Evolutionary conservation across 2,113 vertebrate species (phyloP), one percentile per base, ranked within the genome.

Genomic region (Oostethus manadensis): DNA sequence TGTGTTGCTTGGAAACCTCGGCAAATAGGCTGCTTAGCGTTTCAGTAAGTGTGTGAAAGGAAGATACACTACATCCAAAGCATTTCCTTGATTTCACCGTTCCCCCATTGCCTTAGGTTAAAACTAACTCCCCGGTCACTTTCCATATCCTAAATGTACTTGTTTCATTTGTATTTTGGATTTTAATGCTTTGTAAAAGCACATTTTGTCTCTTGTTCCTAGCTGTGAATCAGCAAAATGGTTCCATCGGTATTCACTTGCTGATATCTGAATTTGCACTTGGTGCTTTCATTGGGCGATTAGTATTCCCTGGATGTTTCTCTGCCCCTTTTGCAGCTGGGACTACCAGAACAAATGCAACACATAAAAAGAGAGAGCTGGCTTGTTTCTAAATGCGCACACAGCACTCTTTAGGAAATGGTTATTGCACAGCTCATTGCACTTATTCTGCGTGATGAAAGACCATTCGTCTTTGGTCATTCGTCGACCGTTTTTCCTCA

Each of bases 211-310:
- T 60, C 66, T 48, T 45, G 38, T 26, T 26, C 20, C 15, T 48
- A 48, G 75, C 81, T 69, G 74, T 88, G 84, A 87, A 76, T 81
- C 84, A 81, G 84, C 85, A 83, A 76, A 84, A 79, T 33, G 55
- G 44, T 57, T 45, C 29, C 51, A 79, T 88, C 76, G 76, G 81
- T 82, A 87, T 88, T 80, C 80, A n/a, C 56, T 56, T 69, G 68
- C 26, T 35, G 16, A 9, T 21, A 63, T 66, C 73, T 63, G 64
- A 54, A 59, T 64, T 26, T 48, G 72, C 59, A 62, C 76, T 70
- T 46, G 0, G 56, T 51, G 63, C 74, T 84, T 84, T 85, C 84
- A 82, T 71, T 33, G 66, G 57, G 43, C 10, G 38, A 83, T 88
- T 84, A 81, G 82, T 84, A 87, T 88, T 85, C 85, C 59, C 45